These are phyloP conservation scores for Drosophila heteroneura DNA, from an alignment of 2,888 invertebrate species.

Conservation along the genomic window DNA sequence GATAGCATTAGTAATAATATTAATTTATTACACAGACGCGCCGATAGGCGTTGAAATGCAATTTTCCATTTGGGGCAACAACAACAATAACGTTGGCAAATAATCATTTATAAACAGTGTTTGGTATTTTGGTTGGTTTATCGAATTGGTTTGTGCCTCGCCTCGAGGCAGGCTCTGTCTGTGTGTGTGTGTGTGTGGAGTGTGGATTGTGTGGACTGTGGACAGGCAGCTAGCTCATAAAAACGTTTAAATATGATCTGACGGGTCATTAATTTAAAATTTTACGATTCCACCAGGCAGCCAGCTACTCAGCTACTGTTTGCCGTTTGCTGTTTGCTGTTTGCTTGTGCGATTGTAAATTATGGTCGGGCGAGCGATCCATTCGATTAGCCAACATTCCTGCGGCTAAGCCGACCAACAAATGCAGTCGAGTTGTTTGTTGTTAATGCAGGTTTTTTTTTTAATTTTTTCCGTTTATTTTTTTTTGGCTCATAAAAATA, in stretches of 20 bases:
- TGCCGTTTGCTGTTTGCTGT: neutral
- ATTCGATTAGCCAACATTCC: conserved; percentile 68
- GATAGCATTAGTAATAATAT: neutral
- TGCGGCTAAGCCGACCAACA: conserved; percentile 32
- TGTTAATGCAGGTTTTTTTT: conserved; percentile 35
- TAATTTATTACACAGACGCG: neutral
- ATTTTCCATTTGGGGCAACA: conserved; percentile 40
- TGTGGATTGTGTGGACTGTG: conserved; percentile 12
- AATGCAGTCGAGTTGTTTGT: conserved; percentile 27
- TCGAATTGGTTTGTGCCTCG: conserved; percentile 30
- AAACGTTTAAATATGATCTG: conserved; percentile 84
- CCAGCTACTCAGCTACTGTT: conserved; percentile 65
- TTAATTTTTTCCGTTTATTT: neutral
- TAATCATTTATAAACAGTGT: conserved; percentile 68
- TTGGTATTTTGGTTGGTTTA: conserved; percentile 47
- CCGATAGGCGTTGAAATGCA: conserved; percentile 28
- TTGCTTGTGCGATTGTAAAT: conserved; percentile 82
- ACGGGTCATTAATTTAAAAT: conserved; percentile 83
- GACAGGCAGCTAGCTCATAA: conserved; percentile 65
- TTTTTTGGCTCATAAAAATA: conserved; percentile 55
- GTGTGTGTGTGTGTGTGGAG: neutral
- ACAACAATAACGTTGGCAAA: conserved; percentile 45
- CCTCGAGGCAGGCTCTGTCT: conserved; percentile 23
- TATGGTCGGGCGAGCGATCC: conserved; percentile 70
- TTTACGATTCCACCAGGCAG: conserved; percentile 74